These are phyloP conservation scores for Tetrax tetrax DNA, from an alignment of 2,113 vertebrate species.

Conservation along the genomic window DNA sequence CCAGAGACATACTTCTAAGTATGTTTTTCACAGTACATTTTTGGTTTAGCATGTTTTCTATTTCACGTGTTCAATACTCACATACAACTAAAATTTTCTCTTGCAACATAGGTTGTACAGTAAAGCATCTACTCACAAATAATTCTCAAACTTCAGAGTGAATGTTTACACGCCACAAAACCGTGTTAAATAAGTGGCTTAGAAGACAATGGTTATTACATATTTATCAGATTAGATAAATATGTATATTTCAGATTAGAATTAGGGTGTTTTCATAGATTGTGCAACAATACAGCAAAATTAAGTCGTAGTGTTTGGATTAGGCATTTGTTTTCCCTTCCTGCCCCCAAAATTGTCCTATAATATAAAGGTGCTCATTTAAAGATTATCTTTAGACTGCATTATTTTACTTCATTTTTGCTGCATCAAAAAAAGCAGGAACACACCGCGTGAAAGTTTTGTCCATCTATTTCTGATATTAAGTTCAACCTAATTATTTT, in stretches of 20 bases:
- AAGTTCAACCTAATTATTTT: background rate
- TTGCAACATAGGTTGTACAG: background rate
- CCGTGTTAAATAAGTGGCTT: background rate
- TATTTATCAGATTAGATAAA: too few relatives aligned
- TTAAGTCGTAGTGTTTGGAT: too few relatives aligned
- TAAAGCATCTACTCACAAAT: background rate
- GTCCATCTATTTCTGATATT: background rate
- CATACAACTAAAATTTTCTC: background rate
- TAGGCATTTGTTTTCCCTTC: rapidly evolving
- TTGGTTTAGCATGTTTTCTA: background rate
- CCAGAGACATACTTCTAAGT: background rate
- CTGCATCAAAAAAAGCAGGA: background rate
- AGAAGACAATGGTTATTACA: background rate
- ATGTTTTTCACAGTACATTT: background rate
- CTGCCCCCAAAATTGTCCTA: background rate
- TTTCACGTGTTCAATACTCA: background rate
- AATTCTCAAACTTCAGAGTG: background rate
- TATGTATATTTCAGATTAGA: background rate
- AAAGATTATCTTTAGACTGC: background rate
- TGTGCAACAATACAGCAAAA: background rate
- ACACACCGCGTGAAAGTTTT: background rate
- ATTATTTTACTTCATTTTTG: background rate
- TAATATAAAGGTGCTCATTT: background rate
- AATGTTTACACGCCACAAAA: background rate
- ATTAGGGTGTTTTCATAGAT: rapidly evolving